Evolutionary conservation across 2,113 vertebrate species (phyloP).

Genomic region (Takifugu flavidus): DNA sequence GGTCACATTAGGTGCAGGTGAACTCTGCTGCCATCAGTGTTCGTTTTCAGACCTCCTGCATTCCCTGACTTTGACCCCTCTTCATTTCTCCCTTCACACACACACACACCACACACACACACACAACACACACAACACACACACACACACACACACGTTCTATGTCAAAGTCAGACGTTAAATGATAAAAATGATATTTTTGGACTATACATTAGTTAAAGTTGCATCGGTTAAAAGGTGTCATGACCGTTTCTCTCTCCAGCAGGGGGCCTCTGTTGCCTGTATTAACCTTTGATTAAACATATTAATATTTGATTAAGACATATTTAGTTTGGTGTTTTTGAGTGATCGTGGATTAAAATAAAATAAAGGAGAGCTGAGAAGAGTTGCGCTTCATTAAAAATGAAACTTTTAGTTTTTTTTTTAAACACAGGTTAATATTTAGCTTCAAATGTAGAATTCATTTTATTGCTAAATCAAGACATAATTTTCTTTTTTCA

Average conservation of each 20-base stretch:
- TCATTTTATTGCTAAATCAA: too few species aligned
- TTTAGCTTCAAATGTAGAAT: too few species aligned
- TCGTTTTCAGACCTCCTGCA: conserved; percentile 34
- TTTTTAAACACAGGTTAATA: too few species aligned
- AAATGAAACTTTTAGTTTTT: too few species aligned
- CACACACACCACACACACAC: conserved; percentile 4
- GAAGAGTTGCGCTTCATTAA: too few species aligned
- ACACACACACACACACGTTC: neutral
- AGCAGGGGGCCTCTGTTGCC: neutral
- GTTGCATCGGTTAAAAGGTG: neutral
- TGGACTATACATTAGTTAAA: too few species aligned
- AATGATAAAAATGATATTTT: too few species aligned
- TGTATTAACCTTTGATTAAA: neutral
- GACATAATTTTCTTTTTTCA: neutral
- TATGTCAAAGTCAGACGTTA: neutral
- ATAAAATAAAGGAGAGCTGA: too few species aligned
- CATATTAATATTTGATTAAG: too few species aligned
- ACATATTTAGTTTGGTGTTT: too few species aligned
- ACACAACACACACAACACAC: conserved; percentile 2
- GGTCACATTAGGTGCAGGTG: conserved; percentile 22
- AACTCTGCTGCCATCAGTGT: conserved; percentile 34
- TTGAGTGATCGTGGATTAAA: too few species aligned
- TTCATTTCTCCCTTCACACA: conserved; percentile 28
- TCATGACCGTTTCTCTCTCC: neutral
- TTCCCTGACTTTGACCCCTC: conserved; percentile 18